Evolutionary conservation across 2,797 vertebrate genomes (phyloP), one percentile per base, ranked within the genome.

Genomic region (Hipposideros larvatus): DNA sequence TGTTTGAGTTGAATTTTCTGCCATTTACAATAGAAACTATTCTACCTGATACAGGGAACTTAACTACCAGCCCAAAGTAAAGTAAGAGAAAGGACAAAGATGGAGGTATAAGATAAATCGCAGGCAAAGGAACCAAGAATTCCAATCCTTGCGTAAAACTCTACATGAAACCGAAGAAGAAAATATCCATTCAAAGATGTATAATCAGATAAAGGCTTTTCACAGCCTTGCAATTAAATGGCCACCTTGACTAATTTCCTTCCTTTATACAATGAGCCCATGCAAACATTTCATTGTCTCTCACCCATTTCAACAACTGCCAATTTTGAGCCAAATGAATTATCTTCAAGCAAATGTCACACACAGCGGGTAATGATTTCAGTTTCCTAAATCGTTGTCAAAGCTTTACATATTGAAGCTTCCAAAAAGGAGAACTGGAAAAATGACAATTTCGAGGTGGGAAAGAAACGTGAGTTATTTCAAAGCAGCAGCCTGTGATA

Each of bases 371-470:
- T 68, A 84, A 73, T 43, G 78, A 96, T 34, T 93, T 91, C 93
- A 94, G 90, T 84, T 95, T 90, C 90, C 85, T 48, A 79, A 92
- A 63, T 10, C 93, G 85, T 92, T 96, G 68, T 95, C 96, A 95
- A 96, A 96, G 92, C 88, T 95, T 80, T 96, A 86, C 82, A 95
- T 59, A 63, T 34, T 59, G 34, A 94, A 73, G 59, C 57, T 87
- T 94, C 94, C 94, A 90, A 87, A 94, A 90, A 51, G 19, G 41
- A 93, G 71, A 94, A 91, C 0, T 94, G 68, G 90, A 91, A 95
- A 94, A 90, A 80, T 79, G 85, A 91, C 95, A 80, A 83, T 83
- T 91, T 83, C n/a, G 87, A 95, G 48, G 84, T 94, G 59, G 83
- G 53, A 91, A 87, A 95, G 70, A 93, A 90, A 96, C 65, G 90